These are phyloP conservation scores for Axea sp. DNA, from an alignment of 2,888 invertebrate genomes.

Conservation along the genomic window DNA sequence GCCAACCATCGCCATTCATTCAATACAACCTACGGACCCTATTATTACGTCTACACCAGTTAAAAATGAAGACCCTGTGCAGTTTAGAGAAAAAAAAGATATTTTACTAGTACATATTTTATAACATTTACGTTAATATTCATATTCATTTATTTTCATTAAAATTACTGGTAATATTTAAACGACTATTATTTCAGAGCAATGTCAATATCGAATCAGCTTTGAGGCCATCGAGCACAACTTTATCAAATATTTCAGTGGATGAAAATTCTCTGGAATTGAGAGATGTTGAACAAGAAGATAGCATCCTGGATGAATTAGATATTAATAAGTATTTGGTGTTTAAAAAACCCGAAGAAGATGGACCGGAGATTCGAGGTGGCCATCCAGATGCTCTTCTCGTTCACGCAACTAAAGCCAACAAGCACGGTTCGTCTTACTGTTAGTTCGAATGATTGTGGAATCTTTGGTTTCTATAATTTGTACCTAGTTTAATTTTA, in stretches of 20 bases:
- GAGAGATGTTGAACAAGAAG: constrained; percentile 72
- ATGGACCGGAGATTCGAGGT: constrained; percentile 94
- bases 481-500: constrained; percentile 41
- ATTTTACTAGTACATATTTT: constrained; percentile 68
- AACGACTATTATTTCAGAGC: constrained; percentile 68
- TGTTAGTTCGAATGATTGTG: constrained; percentile 50
- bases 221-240: constrained; percentile 74
- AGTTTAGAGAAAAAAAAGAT: constrained; percentile 69
- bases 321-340: constrained; percentile 90
- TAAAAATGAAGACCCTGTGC: constrained; percentile 65
- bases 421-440: constrained; percentile 84
- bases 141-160: no score
- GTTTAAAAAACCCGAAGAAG: constrained; percentile 89
- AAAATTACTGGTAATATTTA: no score
- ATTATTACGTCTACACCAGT: constrained; percentile 73
- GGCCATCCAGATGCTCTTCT: constrained; percentile 96
- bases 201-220: constrained; percentile 70
- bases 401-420: constrained; percentile 96
- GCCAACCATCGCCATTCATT: constrained; percentile 71
- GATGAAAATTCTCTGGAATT: constrained; percentile 74
- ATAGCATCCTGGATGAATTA: constrained; percentile 85
- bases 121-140: no score
- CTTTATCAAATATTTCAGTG: constrained; percentile 74
- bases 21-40: constrained; percentile 70
- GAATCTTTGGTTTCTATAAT: constrained; percentile 39